These are phyloP conservation scores for Plodia interpunctella DNA, from an alignment of 1,140 invertebrate species.

Conservation along the genomic window DNA sequence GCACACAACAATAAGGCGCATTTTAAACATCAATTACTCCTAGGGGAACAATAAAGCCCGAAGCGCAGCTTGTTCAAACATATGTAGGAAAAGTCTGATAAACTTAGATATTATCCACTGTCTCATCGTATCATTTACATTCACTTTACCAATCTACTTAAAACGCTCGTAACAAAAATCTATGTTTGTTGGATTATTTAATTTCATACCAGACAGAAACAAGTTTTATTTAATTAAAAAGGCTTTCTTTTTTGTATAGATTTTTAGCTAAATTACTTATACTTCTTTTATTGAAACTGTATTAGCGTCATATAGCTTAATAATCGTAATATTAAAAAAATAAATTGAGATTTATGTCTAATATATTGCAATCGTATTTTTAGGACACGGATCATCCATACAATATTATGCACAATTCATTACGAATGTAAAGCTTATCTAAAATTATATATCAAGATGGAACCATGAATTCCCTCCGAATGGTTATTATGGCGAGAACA, in stretches of 20 bases:
- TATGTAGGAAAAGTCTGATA: too few species aligned
- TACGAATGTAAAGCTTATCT: constrained; percentile 6
- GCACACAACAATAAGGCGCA: too few species aligned
- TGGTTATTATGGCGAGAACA: constrained; percentile 26
- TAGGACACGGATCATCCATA: background rate
- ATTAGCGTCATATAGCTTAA: background rate
- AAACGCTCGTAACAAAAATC: too few species aligned
- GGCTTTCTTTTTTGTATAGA: constrained; percentile 25
- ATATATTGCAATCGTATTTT: constrained; percentile 2
- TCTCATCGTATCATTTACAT: too few species aligned
- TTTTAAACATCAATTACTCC: too few species aligned
- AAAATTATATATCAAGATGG: constrained; percentile 1
- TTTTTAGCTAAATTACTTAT: constrained; percentile 36
- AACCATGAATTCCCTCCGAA: constrained; percentile 17
- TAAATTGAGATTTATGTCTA: background rate
- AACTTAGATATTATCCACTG: too few species aligned
- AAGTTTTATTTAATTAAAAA: too few species aligned
- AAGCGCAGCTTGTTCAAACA: too few species aligned
- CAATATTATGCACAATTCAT: background rate
- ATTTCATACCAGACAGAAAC: too few species aligned
- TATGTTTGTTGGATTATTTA: too few species aligned
- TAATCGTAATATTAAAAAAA: constrained; percentile 1
- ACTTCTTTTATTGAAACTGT: constrained; percentile 8
- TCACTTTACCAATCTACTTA: too few species aligned
- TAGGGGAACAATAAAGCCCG: too few species aligned